Base-by-base conservation (phyloP, 2,113 vertebrate species). In the Chauna torquata region DNA sequence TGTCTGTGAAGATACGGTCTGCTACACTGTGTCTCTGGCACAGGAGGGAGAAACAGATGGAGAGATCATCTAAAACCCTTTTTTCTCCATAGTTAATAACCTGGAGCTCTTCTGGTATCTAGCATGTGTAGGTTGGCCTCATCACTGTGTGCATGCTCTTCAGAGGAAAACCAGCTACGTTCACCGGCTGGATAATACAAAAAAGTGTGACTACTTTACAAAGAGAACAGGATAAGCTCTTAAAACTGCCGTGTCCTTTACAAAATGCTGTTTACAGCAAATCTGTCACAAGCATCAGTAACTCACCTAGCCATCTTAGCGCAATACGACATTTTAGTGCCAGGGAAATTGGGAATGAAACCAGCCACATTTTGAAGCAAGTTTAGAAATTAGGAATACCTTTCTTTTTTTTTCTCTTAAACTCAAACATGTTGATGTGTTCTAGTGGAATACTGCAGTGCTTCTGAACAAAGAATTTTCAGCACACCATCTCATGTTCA, bases 31-130 rank as follows among this genome's bases (percentile, higher is more conserved):
- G 71, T 95, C 82, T 82, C 94, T 96, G 96, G 96, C 93, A 95
- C 92, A 93, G 94, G 94, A 97, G 96, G 92, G 82, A 83, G 93
- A 95, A 96, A 88, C 96, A 97, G 96, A 96, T 96, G 94, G 96
- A 95, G 94, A 90, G 75, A 90, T 71, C 15, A 0, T 96, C 96
- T 92, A 85, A 96, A 96, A 57, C 88, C 96, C 95, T 96, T 96
- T 97, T 94, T 96, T 96, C 94, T 95, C 93, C 50, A 47, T 62
- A 96, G 93, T 93, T 96, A 93, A 95, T 97, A 95, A 97, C 96
- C 90, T 93, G 87, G 87, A 96, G 96, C 90, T 95, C 82, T 77
- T 92, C 87, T 96, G 86, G 45, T 93, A 75, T 64, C 91, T 55
- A 15, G 57, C 66, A 16, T 55, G 93, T 76, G 81, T 90, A 45